Percentiles rank a stretch among this genome's conserved stretches.
Conservation (phyloP, 2,113 vertebrate species). For the Coryphaenoides rupestris region DNA sequence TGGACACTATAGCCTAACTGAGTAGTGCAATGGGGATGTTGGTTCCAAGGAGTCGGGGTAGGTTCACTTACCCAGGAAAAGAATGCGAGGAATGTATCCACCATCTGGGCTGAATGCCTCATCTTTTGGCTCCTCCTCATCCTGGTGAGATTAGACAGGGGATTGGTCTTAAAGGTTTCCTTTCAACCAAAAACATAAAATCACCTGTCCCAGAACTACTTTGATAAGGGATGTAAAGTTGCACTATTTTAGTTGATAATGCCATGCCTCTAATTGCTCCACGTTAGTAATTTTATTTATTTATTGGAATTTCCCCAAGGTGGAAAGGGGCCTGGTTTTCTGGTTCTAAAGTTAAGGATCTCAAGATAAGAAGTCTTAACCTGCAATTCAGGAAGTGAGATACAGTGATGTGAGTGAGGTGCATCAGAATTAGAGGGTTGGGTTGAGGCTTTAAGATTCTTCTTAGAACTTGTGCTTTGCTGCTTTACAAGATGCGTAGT, state of each 20-base stretch:
- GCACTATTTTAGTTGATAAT: conserved; percentile 60
- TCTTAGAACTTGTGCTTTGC: no score
- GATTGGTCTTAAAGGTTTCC: no score
- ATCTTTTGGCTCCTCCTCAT: conserved; percentile 96
- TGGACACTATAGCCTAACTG: no score
- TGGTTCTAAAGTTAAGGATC: conserved; percentile 16
- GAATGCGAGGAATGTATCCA: conserved; percentile 95
- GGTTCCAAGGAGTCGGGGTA: no score
- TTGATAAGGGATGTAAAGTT: conserved; percentile 69
- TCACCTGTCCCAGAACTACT: no score
- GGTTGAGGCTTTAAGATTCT: conserved; percentile 36
- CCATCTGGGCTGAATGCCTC: conserved; percentile 91
- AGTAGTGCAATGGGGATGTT: no score
- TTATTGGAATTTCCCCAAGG: conserved; percentile 30
- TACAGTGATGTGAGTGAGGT: conserved; percentile 35
- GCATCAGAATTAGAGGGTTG: not conserved
- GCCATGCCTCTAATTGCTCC: conserved; percentile 45
- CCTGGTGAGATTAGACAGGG: conserved; percentile 67
- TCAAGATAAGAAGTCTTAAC: no score
- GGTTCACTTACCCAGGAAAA: conserved; percentile 85
- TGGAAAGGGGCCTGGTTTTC: not conserved
- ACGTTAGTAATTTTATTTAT: conserved; percentile 36
- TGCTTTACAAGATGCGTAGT: conserved; percentile 26
- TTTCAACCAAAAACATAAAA: not conserved
- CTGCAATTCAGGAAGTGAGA: conserved; percentile 22